phyloP scores from a whole-genome alignment of 2,797 vertebrate species.

The Capromys pilorides region DNA sequence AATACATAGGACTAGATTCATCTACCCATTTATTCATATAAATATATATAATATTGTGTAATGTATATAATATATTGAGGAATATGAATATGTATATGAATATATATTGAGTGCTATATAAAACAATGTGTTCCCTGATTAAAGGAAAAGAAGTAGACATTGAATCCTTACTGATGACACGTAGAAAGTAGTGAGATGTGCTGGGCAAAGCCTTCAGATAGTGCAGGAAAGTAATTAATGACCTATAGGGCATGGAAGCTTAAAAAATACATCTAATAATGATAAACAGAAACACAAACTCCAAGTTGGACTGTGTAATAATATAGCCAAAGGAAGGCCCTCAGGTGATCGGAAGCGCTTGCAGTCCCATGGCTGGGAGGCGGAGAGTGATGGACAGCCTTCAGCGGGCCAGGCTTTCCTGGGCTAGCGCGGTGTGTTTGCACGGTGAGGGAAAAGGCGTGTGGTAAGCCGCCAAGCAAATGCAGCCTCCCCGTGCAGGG shows the following conservation, averaged over 20 bases:
- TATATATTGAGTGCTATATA: neutral
- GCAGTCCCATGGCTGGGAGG: neutral
- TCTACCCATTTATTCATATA: neutral
- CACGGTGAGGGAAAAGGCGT: conserved; percentile 62
- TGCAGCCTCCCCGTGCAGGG: conserved; percentile 35
- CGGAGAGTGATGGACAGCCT: conserved; percentile 8
- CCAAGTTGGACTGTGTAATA: neutral
- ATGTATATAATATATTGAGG: no score
- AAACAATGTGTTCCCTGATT: neutral
- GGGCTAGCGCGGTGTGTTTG: conserved; percentile 35
- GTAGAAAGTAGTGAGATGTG: neutral
- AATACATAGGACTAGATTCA: no score
- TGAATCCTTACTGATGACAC: neutral
- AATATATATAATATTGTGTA: neutral
- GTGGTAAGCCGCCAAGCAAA: conserved; percentile 60
- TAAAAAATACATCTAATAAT: neutral
- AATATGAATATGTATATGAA: neutral
- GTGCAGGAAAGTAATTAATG: neutral
- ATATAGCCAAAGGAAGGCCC: neutral
- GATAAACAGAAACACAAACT: neutral
- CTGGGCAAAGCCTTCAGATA: neutral
- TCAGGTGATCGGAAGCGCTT: neutral
- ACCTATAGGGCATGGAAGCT: neutral
- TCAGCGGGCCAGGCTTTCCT: conserved; percentile 54
- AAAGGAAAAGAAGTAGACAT: neutral